Evolutionary conservation across 2,888 invertebrate genomes (phyloP).

Genomic region (Selenia dentaria): DNA sequence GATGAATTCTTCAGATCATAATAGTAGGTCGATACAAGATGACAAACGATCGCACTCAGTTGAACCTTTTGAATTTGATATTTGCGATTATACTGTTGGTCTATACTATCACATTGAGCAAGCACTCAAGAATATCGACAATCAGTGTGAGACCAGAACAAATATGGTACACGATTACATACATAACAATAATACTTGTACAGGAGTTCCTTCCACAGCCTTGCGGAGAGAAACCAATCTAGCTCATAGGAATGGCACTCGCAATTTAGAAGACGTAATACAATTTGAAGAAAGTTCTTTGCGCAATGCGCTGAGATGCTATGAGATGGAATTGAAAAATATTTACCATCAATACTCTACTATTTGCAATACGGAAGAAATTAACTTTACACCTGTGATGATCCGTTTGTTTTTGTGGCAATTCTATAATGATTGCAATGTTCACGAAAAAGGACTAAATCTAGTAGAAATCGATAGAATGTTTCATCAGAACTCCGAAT

Average conservation of each 20-base stretch:
- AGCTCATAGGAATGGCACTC: conserved; percentile 13
- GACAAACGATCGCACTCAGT: conserved; percentile 31
- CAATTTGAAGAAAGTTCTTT: conserved; percentile 73
- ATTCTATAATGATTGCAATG: conserved; percentile 82
- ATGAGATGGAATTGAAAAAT: conserved; percentile 72
- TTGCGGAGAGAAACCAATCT: conserved; percentile 30
- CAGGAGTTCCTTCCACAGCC: conserved; percentile 22
- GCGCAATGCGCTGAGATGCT: conserved; percentile 69
- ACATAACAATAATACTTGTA: conserved; percentile 49
- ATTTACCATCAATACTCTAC: conserved; percentile 82
- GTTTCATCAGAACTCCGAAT: conserved; percentile 72
- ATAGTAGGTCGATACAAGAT: conserved; percentile 28
- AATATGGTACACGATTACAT: conserved; percentile 59
- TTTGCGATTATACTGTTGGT: conserved; percentile 67
- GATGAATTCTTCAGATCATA: conserved; percentile 37
- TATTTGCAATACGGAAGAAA: conserved; percentile 64
- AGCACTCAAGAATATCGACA: conserved; percentile 65
- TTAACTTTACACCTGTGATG: conserved; percentile 68
- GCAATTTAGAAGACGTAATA: conserved; percentile 48
- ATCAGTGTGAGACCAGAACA: conserved; percentile 49
- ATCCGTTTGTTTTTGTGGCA: conserved; percentile 86
- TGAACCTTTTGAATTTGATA: conserved; percentile 55
- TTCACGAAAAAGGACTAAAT: conserved; percentile 75
- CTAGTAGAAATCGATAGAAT: conserved; percentile 79
- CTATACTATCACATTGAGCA: conserved; percentile 71